Percentiles rank a stretch among this genome's conserved stretches.
These are phyloP conservation scores for Oreocharis arfaki DNA, from an alignment of 2,113 vertebrate species.

Conservation along the genomic window DNA sequence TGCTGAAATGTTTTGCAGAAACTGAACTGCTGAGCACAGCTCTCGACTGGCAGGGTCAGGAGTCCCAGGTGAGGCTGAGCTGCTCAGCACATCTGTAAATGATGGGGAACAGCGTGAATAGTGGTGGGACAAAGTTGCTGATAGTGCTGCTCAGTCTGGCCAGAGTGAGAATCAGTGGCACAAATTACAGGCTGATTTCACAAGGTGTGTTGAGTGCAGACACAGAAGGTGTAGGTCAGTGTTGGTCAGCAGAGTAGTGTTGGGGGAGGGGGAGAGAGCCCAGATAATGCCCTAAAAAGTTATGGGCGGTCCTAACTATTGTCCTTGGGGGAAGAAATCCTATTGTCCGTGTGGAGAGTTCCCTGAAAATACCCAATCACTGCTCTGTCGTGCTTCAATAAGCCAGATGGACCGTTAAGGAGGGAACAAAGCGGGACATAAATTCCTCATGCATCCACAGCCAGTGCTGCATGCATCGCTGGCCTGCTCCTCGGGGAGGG, in stretches of 20 bases:
- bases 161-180: not conserved
- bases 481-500: not conserved
- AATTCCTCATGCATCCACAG: not conserved
- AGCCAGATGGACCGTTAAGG: slow-evolving; percentile 24
- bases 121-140: not conserved
- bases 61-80: not conserved
- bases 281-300: not conserved
- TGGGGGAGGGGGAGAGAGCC: not conserved
- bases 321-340: not conserved
- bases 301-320: not conserved
- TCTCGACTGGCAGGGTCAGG: not conserved
- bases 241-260: not conserved
- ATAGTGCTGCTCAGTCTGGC: not conserved
- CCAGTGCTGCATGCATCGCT: not conserved
- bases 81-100: not conserved
- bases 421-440: not conserved
- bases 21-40: not conserved
- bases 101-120: not conserved
- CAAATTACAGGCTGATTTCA: not conserved
- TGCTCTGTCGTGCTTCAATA: not conserved
- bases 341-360: not conserved
- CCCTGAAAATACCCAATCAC: not conserved
- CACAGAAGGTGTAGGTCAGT: not conserved
- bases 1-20: not conserved
- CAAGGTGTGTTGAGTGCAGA: not conserved